phyloP scores from a whole-genome alignment of 2,888 invertebrate genomes.

The Platerodrilus igneus region DNA sequence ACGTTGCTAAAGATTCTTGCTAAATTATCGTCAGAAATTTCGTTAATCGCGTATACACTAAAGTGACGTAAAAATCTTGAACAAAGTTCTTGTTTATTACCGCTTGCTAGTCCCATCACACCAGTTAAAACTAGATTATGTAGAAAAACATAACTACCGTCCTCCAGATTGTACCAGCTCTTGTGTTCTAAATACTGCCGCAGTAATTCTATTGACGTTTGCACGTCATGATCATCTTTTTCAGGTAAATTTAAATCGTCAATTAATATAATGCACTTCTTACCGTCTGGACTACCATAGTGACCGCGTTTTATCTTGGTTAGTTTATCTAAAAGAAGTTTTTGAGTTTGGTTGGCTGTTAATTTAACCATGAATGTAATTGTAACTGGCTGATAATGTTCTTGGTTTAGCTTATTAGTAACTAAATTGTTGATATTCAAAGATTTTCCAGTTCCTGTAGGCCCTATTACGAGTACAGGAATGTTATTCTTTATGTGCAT shows the following conservation, averaged over 20 bases:
- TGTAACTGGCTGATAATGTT: slow-evolving; percentile 69
- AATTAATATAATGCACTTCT: slow-evolving; percentile 70
- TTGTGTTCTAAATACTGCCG: slow-evolving; percentile 79
- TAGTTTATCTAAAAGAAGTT: slow-evolving; percentile 67
- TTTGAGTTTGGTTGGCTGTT: slow-evolving; percentile 76
- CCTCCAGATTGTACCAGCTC: slow-evolving; percentile 84
- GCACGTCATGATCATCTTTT: slow-evolving; percentile 78
- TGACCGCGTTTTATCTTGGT: slow-evolving; percentile 66
- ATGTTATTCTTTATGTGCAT: slow-evolving; percentile 66
- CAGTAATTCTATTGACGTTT: slow-evolving; percentile 79
- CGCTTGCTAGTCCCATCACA: slow-evolving; percentile 87
- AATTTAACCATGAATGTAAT: slow-evolving; percentile 81
- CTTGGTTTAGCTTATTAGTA: slow-evolving; percentile 63
- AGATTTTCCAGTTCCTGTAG: slow-evolving; percentile 84
- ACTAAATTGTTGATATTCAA: slow-evolving; percentile 70
- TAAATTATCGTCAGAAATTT: slow-evolving; percentile 84
- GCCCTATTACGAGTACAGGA: slow-evolving; percentile 71
- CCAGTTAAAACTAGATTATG: slow-evolving; percentile 75
- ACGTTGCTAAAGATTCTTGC: slow-evolving; percentile 78
- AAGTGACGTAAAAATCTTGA: slow-evolving; percentile 83
- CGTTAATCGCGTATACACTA: slow-evolving; percentile 79
- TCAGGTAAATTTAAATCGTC: slow-evolving; percentile 87
- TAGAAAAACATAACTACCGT: slow-evolving; percentile 70
- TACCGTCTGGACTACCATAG: slow-evolving; percentile 72
- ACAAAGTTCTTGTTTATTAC: slow-evolving; percentile 80